Conservation (phyloP, 2,113 vertebrate species). For the Chascanopsetta lugubris region DNA sequence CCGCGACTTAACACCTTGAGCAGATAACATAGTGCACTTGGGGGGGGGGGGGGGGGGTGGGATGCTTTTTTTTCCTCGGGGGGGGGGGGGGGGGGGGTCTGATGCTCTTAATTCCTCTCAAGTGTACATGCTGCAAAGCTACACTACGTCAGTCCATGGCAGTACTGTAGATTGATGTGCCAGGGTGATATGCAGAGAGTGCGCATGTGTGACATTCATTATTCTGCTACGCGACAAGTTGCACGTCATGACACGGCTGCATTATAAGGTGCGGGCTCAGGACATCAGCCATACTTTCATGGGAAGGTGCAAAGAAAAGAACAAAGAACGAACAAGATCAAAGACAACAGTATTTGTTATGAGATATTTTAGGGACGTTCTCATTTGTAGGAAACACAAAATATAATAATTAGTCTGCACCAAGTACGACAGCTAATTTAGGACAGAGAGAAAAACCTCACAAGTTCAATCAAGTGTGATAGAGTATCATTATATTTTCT, state of each 20-base stretch:
- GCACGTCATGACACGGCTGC: too few relatives aligned
- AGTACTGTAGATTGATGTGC: not conserved
- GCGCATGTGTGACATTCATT: not conserved
- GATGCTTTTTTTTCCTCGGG: not conserved
- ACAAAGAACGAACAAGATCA: not conserved
- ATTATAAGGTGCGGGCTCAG: too few relatives aligned
- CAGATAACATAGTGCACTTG: slow-evolving; percentile 3
- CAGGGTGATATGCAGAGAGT: not conserved
- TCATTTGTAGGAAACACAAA: not conserved
- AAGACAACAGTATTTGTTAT: not conserved
- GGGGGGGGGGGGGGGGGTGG: too few relatives aligned
- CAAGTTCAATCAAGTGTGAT: not conserved
- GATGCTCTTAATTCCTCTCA: not conserved
- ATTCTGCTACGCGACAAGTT: too few relatives aligned
- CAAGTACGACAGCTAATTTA: accelerated
- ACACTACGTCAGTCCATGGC: not conserved
- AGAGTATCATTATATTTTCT: not conserved
- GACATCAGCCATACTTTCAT: too few relatives aligned
- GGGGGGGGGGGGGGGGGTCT: too few relatives aligned
- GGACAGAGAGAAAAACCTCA: not conserved
- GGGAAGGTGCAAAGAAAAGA: not conserved
- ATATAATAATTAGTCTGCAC: not conserved
- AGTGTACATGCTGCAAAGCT: not conserved
- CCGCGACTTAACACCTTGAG: slow-evolving; percentile 32
- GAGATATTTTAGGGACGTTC: not conserved